phyloP scores from a whole-genome alignment of 2,888 invertebrate species.

The Zhengitettix transpicula region DNA sequence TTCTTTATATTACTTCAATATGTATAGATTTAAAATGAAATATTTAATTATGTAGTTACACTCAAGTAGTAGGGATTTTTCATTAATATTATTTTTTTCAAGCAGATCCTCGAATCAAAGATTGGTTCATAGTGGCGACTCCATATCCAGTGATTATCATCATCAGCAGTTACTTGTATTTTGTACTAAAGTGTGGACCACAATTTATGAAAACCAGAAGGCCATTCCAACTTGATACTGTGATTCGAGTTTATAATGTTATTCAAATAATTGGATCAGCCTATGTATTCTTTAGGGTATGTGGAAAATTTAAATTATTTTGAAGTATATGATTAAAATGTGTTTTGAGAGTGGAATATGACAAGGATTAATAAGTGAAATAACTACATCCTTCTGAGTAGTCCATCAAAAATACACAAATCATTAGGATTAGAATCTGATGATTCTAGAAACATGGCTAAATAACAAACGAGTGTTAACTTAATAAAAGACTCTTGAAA shows the following conservation, averaged over 20 bases:
- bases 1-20: background rate
- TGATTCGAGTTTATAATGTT: constrained; percentile 64
- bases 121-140: constrained; percentile 44
- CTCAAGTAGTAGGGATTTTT: background rate
- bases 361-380: too few species aligned
- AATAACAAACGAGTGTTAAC: too few species aligned
- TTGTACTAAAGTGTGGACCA: constrained; percentile 42
- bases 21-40: background rate
- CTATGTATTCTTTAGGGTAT: constrained; percentile 52
- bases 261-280: constrained; percentile 55
- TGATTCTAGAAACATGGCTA: too few species aligned
- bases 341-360: too few species aligned
- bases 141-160: constrained; percentile 37
- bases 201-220: constrained; percentile 49
- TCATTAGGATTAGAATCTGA: too few species aligned
- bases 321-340: too few species aligned
- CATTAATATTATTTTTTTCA: constrained; percentile 3
- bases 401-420: too few species aligned
- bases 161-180: constrained; percentile 33
- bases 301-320: constrained; percentile 13
- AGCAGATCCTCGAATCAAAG: constrained; percentile 41
- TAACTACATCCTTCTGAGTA: too few species aligned
- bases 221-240: constrained; percentile 43
- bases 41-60: background rate
- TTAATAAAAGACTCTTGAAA: too few species aligned